Evolutionary conservation across 2,113 vertebrate genomes (phyloP).

Genomic region (Mastomys coucha): DNA sequence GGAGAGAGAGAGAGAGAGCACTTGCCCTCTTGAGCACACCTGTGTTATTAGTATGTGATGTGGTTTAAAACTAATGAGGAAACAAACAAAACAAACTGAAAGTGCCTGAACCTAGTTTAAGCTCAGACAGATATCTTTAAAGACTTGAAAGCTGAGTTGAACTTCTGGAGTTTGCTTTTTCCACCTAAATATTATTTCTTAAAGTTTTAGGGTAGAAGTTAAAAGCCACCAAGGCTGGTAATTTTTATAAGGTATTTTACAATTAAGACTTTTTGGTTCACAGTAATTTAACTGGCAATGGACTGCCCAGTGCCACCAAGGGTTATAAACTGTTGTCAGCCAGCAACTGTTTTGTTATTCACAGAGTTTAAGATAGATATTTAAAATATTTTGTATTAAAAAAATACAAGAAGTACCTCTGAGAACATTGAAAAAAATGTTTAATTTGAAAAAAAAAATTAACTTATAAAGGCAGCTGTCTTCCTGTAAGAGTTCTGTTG

Average conservation of each 20-base stretch:
- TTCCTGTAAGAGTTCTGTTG: conserved; percentile 91
- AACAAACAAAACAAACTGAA: conserved; percentile 89
- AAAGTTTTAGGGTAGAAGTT: conserved; percentile 77
- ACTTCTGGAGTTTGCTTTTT: conserved; percentile 93
- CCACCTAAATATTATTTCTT: conserved; percentile 88
- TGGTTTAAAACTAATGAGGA: conserved; percentile 90
- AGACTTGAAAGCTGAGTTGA: conserved; percentile 98
- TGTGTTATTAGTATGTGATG: conserved; percentile 86
- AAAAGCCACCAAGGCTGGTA: conserved; percentile 76
- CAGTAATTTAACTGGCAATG: conserved; percentile 70
- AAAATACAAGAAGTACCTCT: conserved; percentile 85
- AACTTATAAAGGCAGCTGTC: conserved; percentile 88
- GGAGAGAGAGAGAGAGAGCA: no score
- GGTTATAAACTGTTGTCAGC: conserved; percentile 74
- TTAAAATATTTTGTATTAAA: conserved; percentile 84
- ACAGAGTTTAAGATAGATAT: conserved; percentile 75
- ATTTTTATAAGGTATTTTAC: conserved; percentile 81
- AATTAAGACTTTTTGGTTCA: conserved; percentile 72
- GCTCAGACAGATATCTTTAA: conserved; percentile 93
- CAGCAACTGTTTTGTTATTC: conserved; percentile 73
- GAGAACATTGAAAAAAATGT: conserved; percentile 77
- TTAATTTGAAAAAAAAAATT: conserved; percentile 82
- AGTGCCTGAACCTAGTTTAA: conserved; percentile 99
- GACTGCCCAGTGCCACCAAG: conserved; percentile 69
- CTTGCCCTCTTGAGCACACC: conserved; percentile 75